A percentile compares a stretch with the other conserved stretches of the same genome.
These are phyloP conservation scores for Neoscelio sp. DNA, from an alignment of 2,888 invertebrate genomes.

Conservation along the genomic window DNA sequence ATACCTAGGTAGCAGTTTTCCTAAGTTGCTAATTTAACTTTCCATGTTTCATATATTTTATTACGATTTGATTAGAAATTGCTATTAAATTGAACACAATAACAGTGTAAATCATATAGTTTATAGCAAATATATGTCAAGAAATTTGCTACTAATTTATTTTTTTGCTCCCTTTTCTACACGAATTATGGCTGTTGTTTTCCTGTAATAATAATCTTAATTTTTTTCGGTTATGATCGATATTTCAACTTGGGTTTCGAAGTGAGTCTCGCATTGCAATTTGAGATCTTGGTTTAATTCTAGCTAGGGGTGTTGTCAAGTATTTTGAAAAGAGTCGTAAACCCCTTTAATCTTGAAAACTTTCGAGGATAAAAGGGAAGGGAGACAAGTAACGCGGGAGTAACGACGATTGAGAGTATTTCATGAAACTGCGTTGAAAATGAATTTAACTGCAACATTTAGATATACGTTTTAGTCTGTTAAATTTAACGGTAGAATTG, in stretches of 20 bases:
- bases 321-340: conserved; percentile 62
- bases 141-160: too few relatives aligned
- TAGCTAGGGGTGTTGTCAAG: conserved; percentile 47
- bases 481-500: neutral
- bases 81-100: too few relatives aligned
- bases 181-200: too few relatives aligned
- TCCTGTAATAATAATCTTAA: too few relatives aligned
- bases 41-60: too few relatives aligned
- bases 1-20: too few relatives aligned
- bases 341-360: conserved; percentile 63
- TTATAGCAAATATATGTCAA: too few relatives aligned
- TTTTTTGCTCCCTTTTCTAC: too few relatives aligned
- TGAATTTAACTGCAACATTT: conserved; percentile 55
- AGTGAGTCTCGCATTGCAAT: conserved; percentile 43
- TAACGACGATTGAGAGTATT: conserved; percentile 60
- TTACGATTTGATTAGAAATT: too few relatives aligned
- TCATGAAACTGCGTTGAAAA: conserved; percentile 48
- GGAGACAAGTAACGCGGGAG: conserved; percentile 58
- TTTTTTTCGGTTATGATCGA: conserved; percentile 41
- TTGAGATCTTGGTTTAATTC: conserved; percentile 50
- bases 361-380: conserved; percentile 55
- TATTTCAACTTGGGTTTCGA: conserved; percentile 48
- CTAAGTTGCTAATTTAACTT: too few relatives aligned
- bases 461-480: too few relatives aligned
- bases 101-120: too few relatives aligned